Evolutionary conservation across 2,113 vertebrate genomes (phyloP).

Genomic region (Propithecus coquereli): DNA sequence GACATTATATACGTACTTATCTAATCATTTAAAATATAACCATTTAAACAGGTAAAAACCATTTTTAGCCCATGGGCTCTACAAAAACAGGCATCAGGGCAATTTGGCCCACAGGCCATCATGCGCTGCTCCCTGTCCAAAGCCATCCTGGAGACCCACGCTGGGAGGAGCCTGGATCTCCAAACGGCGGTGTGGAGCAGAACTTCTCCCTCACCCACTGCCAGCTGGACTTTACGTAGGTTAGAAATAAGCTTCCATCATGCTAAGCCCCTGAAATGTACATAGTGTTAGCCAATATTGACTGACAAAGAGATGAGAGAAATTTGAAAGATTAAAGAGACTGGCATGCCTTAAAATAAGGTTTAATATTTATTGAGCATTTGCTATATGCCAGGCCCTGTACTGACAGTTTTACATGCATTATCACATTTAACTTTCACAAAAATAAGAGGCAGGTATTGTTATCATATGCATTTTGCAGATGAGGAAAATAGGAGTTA

Average conservation of each 20-base stretch:
- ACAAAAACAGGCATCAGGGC: neutral
- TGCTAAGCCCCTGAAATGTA: neutral
- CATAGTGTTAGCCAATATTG: neutral
- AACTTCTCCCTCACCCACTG: neutral
- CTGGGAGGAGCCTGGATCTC: neutral
- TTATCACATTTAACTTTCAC: neutral
- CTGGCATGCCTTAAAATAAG: neutral
- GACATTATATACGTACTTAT: neutral
- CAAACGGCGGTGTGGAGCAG: neutral
- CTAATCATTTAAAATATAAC: neutral
- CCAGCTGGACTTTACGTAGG: neutral
- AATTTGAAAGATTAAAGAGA: neutral
- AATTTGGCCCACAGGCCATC: neutral
- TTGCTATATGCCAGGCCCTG: neutral
- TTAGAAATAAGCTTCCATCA: neutral
- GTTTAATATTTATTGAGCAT: neutral
- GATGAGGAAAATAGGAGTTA: neutral
- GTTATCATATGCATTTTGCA: neutral
- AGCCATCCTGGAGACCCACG: too few relatives aligned
- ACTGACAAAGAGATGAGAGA: neutral
- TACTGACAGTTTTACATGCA: neutral
- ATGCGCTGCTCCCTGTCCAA: neutral
- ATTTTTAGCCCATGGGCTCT: neutral
- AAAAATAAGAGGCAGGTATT: neutral
- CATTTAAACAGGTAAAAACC: neutral